Evolutionary conservation across 64 coral and sea anemone genomes (phyloP), one percentile per base, ranked within the genome.

Genomic region (Dendronephthya gigantea): DNA sequence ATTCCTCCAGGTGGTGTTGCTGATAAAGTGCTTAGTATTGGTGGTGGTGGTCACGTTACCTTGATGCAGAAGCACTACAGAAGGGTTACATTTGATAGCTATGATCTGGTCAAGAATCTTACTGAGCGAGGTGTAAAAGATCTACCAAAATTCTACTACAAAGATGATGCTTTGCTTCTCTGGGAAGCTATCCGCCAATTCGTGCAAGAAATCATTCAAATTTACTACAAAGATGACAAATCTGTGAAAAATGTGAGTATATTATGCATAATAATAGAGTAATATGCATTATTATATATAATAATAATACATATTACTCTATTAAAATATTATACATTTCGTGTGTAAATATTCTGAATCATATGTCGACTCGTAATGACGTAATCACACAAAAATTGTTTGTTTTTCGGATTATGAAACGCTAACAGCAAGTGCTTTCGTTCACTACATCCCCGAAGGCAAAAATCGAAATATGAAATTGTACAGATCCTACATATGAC

Each of bases 41-140:
- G 88, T 1, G 88, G 88, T 45, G 88, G 88, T 49, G 88, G 81
- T 2, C 88, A 89, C 23, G 68, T 89, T 10, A 76, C 82, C 22
- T 84, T 89, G 39, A 84, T 89, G 81, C 88, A 84, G 82, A 89
- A 84, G 50, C 68, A 34, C 88, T 89, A 84, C 88, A 83, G 69
- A 41, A 82, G 66, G n/a, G 83, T 89, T 33, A 84, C 82, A 12
- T 89, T 76, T 76, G 88, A 89, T 29, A 33, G 39, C 12, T 84
- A 83, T 72, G 88, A 89, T 49, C 9, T 89, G 25, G 82, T 81
- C 2, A 84, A 68, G 19, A 29, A 58, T 31, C 59, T 89, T 13
- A 89, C 82, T 23, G 40, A 58, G 17, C 50, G 88, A 43, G 88
- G 88, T 16, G 88, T 89, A 16, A 81, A 72, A 23, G 68, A 68